Base-by-base conservation (phyloP, 2,888 invertebrate genomes). In the Drosophila infuscata region DNA sequence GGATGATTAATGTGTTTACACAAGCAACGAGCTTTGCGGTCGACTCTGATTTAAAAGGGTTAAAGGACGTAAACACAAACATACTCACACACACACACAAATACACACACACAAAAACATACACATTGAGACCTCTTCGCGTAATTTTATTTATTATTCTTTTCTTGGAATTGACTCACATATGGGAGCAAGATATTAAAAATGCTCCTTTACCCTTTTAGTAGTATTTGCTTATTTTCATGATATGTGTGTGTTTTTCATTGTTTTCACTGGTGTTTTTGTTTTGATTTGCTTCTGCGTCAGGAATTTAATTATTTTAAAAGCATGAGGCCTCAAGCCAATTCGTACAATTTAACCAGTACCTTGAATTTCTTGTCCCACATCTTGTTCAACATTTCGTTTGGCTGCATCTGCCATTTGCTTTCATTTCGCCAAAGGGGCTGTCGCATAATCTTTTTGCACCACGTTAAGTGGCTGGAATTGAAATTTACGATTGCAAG, bases 1-100 rank as follows among this genome's bases (percentile, higher is more conserved):
- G 88, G 87, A 90, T 86, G 86, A 86, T 86, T 90, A 86, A 86
- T 86, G 86, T 86, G 90, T 89, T 90, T 86, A 90, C 86, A 89
- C 77, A 87, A 77, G 79, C 86, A 89, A 81, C 86, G 87, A 89
- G 79, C 84, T 70, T 74, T 90, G 90, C 87, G 86, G 86, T 86
- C 74, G 87, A 79, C 83, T 87, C 81, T 86, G 90, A 86, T 89
- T 87, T 87, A 82, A 89, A 86, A 89, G 86, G 86, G 90, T 86
- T 86, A 89, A 89, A 89, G 86, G 81, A 81, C 89, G 87, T 86
- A 90, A 90, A 77, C 86, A 90, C 70, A 76, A 64, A 79, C 54
- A 54, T n/a, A 61, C 63, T 30, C 49, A 70, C 38, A 52, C 52
- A 60, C 38, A 43, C 17, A 41, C 57, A 59, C 49, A 57, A 48